Base-by-base conservation (phyloP, 1,140 invertebrate species). In the Brachionus sp. region DNA sequence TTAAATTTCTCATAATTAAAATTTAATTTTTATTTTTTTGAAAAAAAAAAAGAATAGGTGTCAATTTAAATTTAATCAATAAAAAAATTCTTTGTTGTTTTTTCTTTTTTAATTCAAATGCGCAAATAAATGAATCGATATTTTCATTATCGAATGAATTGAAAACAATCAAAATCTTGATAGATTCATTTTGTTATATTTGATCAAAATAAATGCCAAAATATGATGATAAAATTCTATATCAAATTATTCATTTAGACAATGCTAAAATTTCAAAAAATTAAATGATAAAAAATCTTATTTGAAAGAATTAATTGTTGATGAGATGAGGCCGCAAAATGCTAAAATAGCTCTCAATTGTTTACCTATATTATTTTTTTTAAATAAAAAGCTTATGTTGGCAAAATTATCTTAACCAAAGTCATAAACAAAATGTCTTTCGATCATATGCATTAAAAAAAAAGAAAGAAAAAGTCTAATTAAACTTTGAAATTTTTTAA, bases 391-490 rank as follows among this genome's bases (percentile, higher is more conserved):
- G 33, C 6, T 0, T 3, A 13, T 3, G 4, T 3, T 12, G 16
- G 13, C 35, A 70, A 70, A 70, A 70, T 70, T 39, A 70, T 42
- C 66, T 70, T 70, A 70, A 70, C 66, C 33, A 70, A 37, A 37
- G 37, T 10, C 12, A 70, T 19, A 39, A 57, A 5, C n/a, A 12
- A 70, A 70, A 39, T 16, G 39, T 70, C 66, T 39, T 70, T 39
- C 66, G 66, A 70, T 70, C 19, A 70, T 39, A 39, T 70, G 66
- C 66, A 70, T 70, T 37, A 9, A 39, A 37, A 39, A 39, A 37
- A 35, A 37, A 39, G 16, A 37, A 35, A 16, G 0, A 16, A 39
- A 70, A 70, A 70, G 12, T 57, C 19, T 39, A 35, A 70, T 39
- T 16, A 42, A 66, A 66, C 2, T 66, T 33, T 33, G 23, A 66